These are phyloP conservation scores for Phyto melanocephala DNA, from an alignment of 2,888 invertebrate genomes.

Conservation along the genomic window DNA sequence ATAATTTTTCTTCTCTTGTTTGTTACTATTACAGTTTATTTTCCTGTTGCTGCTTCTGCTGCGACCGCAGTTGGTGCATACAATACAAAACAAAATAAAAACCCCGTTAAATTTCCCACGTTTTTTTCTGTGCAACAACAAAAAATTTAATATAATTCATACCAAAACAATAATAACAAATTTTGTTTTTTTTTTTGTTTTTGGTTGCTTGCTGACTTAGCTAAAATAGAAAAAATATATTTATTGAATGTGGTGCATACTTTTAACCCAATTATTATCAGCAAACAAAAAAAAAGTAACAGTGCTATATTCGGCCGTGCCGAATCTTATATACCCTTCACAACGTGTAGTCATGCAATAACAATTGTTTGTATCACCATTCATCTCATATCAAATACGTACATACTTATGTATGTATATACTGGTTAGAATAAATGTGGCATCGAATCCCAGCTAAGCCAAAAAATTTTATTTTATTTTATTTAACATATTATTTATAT, in stretches of 20 bases:
- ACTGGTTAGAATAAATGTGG: too few relatives aligned
- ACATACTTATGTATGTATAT: too few relatives aligned
- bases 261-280: constrained; percentile 50
- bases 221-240: constrained; percentile 18
- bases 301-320: too few relatives aligned
- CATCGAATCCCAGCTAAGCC: too few relatives aligned
- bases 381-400: too few relatives aligned
- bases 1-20: neutral
- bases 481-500: too few relatives aligned
- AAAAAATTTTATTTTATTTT: too few relatives aligned
- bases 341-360: too few relatives aligned
- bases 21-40: constrained; percentile 40
- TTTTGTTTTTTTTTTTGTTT: constrained; percentile 52
- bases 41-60: constrained; percentile 54
- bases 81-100: constrained; percentile 51
- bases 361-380: too few relatives aligned
- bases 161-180: constrained; percentile 33
- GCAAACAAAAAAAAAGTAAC: neutral
- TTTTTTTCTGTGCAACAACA: constrained; percentile 35
- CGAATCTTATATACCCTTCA: too few relatives aligned
- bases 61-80: too few relatives aligned
- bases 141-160: constrained; percentile 25
- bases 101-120: constrained; percentile 71
- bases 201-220: constrained; percentile 51
- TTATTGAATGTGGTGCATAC: constrained; percentile 51